phyloP scores from a whole-genome alignment of 2,113 vertebrate genomes.

The Dasyurus viverrinus region DNA sequence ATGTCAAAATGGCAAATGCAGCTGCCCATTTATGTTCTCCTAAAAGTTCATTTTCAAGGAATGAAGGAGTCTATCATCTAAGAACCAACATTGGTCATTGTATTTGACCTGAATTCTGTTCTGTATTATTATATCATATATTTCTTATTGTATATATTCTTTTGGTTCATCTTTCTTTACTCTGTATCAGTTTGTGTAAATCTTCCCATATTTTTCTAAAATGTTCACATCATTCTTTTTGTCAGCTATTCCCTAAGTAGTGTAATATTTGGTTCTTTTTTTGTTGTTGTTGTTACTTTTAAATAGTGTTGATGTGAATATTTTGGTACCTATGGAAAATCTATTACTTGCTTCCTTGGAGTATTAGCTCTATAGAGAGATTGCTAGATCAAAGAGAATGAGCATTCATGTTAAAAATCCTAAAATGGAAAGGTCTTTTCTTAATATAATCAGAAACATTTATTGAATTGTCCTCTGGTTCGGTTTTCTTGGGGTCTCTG shows the following conservation, averaged over 20 bases:
- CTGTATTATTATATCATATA: not conserved
- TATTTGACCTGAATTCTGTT: not conserved
- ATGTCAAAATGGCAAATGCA: not conserved
- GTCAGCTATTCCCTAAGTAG: not conserved
- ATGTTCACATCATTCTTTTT: not conserved
- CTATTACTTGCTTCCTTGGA: not conserved
- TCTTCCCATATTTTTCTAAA: not conserved
- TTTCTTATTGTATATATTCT: not conserved
- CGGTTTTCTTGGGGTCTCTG: too few relatives aligned
- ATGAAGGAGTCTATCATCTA: not conserved
- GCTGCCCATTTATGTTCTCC: not conserved
- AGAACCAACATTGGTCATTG: not conserved
- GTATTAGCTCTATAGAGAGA: not conserved
- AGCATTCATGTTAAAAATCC: not conserved
- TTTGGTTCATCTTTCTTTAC: not conserved
- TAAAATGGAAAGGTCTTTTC: not conserved
- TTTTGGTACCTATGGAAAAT: not conserved
- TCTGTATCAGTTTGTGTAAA: not conserved
- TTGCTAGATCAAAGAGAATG: not conserved
- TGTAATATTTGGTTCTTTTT: not conserved
- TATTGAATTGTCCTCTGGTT: too few relatives aligned
- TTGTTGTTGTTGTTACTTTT: not conserved
- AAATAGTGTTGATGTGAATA: not conserved
- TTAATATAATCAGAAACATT: not conserved
- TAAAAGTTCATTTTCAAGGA: not conserved